Conservation (phyloP, 2,113 vertebrate species). For the Grantiella picta region DNA sequence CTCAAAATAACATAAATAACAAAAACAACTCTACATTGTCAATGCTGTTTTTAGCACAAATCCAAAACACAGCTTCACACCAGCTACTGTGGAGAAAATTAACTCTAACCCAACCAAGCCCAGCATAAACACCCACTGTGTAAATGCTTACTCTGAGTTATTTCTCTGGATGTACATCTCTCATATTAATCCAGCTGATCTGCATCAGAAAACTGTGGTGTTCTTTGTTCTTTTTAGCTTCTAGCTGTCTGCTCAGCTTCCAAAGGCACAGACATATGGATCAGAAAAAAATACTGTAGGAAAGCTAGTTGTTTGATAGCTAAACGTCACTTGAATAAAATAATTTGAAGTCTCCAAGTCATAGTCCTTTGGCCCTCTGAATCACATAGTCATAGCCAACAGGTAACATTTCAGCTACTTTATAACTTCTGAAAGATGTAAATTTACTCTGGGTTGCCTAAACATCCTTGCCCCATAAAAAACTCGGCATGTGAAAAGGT, state of each 20-base stretch:
- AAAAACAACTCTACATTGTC: neutral
- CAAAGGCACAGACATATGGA: neutral
- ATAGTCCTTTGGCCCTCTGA: neutral
- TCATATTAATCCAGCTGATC: neutral
- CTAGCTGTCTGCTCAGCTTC: neutral
- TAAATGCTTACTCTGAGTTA: neutral
- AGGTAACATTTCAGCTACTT: neutral
- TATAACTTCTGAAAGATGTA: neutral
- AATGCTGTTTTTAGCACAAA: neutral
- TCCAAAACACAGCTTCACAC: neutral
- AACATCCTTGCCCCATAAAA: neutral
- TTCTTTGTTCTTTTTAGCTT: neutral
- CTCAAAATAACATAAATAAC: neutral
- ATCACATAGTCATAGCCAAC: neutral
- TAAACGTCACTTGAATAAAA: neutral
- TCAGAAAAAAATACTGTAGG: neutral
- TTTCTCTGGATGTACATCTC: neutral
- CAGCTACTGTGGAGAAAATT: neutral
- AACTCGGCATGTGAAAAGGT: neutral
- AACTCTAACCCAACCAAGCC: neutral
- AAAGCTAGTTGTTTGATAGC: neutral
- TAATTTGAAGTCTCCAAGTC: neutral
- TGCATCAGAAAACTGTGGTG: neutral
- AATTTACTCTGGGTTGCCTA: neutral
- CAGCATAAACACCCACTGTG: neutral